phyloP scores from a whole-genome alignment of 2,888 invertebrate species.

The Heliothis peltigera region DNA sequence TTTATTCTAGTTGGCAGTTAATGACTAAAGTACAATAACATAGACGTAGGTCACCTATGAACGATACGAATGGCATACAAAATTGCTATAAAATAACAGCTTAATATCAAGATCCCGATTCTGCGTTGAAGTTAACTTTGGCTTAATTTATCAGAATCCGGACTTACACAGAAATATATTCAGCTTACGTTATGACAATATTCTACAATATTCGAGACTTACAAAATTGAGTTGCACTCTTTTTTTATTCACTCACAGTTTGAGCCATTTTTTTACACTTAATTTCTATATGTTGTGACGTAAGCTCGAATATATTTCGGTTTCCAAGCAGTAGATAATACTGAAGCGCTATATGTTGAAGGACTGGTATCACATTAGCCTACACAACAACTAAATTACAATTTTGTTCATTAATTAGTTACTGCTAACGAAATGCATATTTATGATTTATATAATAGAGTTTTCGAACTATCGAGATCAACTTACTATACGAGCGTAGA shows the following conservation, averaged over 20 bases:
- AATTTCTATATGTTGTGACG: background rate
- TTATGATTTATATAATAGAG: slow-evolving; percentile 52
- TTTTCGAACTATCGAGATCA: slow-evolving; percentile 69
- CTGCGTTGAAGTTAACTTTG: slow-evolving; percentile 77
- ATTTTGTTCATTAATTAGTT: slow-evolving; percentile 68
- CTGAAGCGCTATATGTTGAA: slow-evolving; percentile 69
- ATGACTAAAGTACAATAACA: slow-evolving; percentile 79
- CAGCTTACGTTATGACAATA: slow-evolving; percentile 35
- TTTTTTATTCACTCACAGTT: too few relatives aligned
- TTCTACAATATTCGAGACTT: background rate
- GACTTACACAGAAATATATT: slow-evolving; percentile 56
- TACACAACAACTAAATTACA: slow-evolving; percentile 63
- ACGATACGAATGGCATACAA: slow-evolving; percentile 81
- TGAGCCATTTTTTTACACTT: background rate
- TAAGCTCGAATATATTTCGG: slow-evolving; percentile 51
- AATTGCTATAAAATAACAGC: slow-evolving; percentile 74
- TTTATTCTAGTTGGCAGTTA: slow-evolving; percentile 83
- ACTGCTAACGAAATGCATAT: slow-evolving; percentile 67
- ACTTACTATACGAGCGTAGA: slow-evolving; percentile 61
- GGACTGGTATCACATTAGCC: slow-evolving; percentile 69
- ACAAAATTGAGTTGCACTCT: background rate
- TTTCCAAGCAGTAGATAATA: slow-evolving; percentile 69
- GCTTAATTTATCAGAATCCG: slow-evolving; percentile 73
- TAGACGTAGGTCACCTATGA: slow-evolving; percentile 76
- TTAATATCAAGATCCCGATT: slow-evolving; percentile 65